Evolutionary conservation across 2,113 vertebrate species (phyloP), one percentile per base, ranked within the genome.

Genomic region (Channa maculata): DNA sequence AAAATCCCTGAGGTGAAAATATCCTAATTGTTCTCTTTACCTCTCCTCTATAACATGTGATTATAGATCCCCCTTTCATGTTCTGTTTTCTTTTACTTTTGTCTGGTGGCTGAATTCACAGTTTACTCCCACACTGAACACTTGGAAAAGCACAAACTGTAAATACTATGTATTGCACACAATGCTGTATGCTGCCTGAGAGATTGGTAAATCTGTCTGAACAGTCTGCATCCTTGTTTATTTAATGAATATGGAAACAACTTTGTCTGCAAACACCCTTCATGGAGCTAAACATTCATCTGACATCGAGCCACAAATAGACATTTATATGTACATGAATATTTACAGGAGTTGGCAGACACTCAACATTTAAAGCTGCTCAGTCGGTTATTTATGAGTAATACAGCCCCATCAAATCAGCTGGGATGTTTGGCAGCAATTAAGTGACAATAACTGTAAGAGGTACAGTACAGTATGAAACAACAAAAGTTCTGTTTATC

Each of bases 271-370:
- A 6, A 46, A n/a, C 11, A 64, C 71, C 43, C 4, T 1, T 55
- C 49, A n/a, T 33, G 43, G 5, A 70, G 55, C 49, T 57, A 71
- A 62, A 52, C 5, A 69, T 69, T 72, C 55, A 38, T 39, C 3
- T 41, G 44, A 54, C 57, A 75, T 68, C 5, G 64, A 45, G 54
- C 63, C 41, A 49, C 39, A 54, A 70, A 51, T 7, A 15, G n/a
- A 65, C 9, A 24, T 24, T 24, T 45, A 54, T 54, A 39, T 62
- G 13, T 50, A 7, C 38, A 59, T 66, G 4, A 44, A 3, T 37
- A 15, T 55, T 65, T 57, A 48, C 14, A 8, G 43, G 9, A 64
- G 9, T 48, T 72, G 48, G 75, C 45, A 62, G 64, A 41, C 3
- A 12, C 44, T 64, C 44, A 39, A 39, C 36, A 43, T 66, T 37